Evolutionary conservation across 2,113 vertebrate species (phyloP).

Genomic region (Recurvirostra avosetta): DNA sequence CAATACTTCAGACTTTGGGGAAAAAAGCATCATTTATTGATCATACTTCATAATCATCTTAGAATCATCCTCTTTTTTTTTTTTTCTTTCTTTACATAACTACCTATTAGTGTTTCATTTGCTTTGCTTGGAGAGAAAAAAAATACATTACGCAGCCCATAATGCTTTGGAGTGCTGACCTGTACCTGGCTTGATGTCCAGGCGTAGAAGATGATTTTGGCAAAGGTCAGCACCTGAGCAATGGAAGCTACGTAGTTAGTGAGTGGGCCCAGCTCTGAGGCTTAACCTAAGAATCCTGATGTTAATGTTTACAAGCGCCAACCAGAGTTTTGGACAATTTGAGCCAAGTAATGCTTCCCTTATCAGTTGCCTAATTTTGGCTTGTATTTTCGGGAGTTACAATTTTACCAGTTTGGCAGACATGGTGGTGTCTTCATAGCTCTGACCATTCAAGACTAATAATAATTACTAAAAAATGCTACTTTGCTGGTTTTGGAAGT

Average conservation of each 20-base stretch:
- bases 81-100: background rate
- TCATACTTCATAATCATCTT: background rate
- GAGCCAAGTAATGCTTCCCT: background rate
- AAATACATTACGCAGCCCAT: background rate
- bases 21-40: background rate
- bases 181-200: background rate
- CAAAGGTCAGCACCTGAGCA: background rate
- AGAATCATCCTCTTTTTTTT: background rate
- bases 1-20: background rate
- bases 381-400: background rate
- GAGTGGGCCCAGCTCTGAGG: background rate
- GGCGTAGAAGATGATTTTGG: rapidly evolving
- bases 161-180: background rate
- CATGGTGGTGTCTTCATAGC: rapidly evolving
- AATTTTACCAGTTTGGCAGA: background rate
- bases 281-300: background rate
- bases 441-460: background rate
- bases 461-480: background rate
- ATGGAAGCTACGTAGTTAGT: rapidly evolving
- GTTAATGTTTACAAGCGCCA: background rate
- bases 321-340: background rate
- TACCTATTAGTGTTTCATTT: background rate
- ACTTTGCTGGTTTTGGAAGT: background rate
- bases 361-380: background rate
- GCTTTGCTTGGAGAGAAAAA: background rate